Percentiles rank a stretch among this genome's conserved stretches.
These are phyloP conservation scores for Mamestra brassicae DNA, from an alignment of 2,888 invertebrate species.

Conservation along the genomic window DNA sequence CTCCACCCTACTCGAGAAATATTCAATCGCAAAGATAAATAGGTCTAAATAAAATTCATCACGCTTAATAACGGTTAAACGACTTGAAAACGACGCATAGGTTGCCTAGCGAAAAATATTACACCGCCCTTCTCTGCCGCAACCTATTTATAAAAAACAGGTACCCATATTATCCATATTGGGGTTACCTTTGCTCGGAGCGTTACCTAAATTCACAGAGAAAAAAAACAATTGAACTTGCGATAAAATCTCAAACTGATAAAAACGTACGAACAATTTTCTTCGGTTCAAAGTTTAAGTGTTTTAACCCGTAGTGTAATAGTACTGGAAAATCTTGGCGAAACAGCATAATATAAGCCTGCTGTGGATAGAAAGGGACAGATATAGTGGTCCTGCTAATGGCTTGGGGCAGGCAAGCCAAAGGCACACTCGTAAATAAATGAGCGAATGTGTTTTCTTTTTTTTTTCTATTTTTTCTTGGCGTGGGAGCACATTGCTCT, in stretches of 20 bases:
- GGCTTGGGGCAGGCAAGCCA: conserved; percentile 79
- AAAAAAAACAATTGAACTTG: conserved; percentile 66
- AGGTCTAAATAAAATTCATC: conserved; percentile 56
- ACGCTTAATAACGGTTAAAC: conserved; percentile 51
- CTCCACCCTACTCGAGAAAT: conserved; percentile 7
- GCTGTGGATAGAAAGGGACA: conserved; percentile 74
- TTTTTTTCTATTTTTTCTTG: conserved; percentile 76
- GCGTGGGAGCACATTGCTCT: conserved; percentile 64
- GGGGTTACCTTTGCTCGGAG: conserved; percentile 34
- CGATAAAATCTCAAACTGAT: conserved; percentile 61
- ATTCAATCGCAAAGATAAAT: conserved; percentile 46
- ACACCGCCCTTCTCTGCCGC: conserved; percentile 44
- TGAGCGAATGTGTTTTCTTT: conserved; percentile 80
- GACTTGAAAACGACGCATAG: conserved; percentile 53
- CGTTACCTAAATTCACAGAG: conserved; percentile 47
- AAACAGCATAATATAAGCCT: conserved; percentile 76
- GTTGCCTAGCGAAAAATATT: conserved; percentile 54
- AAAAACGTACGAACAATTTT: conserved; percentile 68
- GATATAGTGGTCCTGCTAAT: conserved; percentile 82
- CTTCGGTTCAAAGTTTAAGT: conserved; percentile 78
- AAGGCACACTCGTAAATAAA: conserved; percentile 85
- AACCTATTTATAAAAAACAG: conserved; percentile 62
- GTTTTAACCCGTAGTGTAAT: conserved; percentile 78
- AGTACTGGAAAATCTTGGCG: conserved; percentile 77
- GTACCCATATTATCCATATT: conserved; percentile 36